Base-by-base conservation (phyloP, 2,113 vertebrate genomes). In the Solea senegalensis region DNA sequence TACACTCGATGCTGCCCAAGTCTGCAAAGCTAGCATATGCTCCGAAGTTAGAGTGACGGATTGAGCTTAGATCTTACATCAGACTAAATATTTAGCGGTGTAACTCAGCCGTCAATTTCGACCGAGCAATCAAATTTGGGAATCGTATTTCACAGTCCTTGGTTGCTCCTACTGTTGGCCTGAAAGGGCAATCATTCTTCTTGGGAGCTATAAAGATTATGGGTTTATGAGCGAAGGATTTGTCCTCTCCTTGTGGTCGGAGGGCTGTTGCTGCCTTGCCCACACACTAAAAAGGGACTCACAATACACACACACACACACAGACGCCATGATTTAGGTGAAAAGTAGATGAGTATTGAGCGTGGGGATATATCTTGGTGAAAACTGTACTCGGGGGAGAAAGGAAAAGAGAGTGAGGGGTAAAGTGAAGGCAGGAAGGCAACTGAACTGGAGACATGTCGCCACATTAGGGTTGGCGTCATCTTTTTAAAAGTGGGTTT, bases 171-270 rank as follows among this genome's bases (percentile, higher is more conserved):
- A 64, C 69, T 67, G 61, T 76, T 71, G 71, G 72, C 66, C 83
- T 69, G 58, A 41, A 72, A 75, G 74, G 68, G 72, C 76, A 78
- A 53, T 81, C 77, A 71, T 80, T 82, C 74, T 78, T 80, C 72
- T 76, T 21, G 3, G 52, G 63, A 48, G 69, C 81, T 65, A 71
- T 85, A 88, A 84, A 88, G 84, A 85, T 83, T 88, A 83, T 72
- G 72, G 53, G 26, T 84, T 84, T 80, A 71, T 72, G 84, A 88
- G 81, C 66, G 52, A 66, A 72, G 78, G 76, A 84, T 89, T 86
- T 85, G 83, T 89, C 75, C 75, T 81, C 45, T 86, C 52, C 73
- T 69, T 72, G 73, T 80, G 80, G 81, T 77, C 57, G 83, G 48
- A 86, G 69, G 67, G 69, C 70, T 66, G 60, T n/a, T 62, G 62